phyloP scores from a whole-genome alignment of 1,140 invertebrate genomes.

The Drosophila burlai region DNA sequence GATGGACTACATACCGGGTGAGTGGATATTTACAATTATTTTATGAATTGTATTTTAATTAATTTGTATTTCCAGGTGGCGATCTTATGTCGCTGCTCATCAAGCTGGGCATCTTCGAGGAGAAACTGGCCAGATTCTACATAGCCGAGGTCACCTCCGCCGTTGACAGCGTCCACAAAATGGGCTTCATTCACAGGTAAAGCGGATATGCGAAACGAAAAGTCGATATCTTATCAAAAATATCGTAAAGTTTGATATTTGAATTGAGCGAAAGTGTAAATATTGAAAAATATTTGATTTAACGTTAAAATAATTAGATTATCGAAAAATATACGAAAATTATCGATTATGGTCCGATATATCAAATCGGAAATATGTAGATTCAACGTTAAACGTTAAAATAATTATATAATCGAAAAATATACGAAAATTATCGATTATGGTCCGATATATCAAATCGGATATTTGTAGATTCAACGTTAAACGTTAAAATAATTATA shows the following conservation, averaged over 20 bases:
- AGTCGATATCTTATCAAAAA: neutral
- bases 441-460: too few relatives aligned
- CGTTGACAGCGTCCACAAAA: constrained; percentile 99
- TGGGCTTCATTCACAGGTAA: constrained; percentile 97
- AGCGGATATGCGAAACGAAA: neutral
- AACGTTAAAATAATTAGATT: too few relatives aligned
- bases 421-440: too few relatives aligned
- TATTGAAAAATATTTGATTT: too few relatives aligned
- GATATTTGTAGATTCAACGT: too few relatives aligned
- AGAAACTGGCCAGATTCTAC: constrained; percentile 97
- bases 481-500: too few relatives aligned
- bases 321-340: too few relatives aligned
- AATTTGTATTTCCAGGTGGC: constrained; percentile 87
- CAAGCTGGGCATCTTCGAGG: constrained; percentile 96
- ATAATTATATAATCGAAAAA: too few relatives aligned
- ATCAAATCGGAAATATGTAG: too few relatives aligned
- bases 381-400: too few relatives aligned
- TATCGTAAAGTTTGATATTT: neutral
- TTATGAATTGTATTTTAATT: neutral
- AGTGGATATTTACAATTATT: neutral
- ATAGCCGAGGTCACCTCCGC: constrained; percentile 99
- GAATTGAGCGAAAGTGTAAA: too few relatives aligned
- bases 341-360: too few relatives aligned
- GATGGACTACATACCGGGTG: constrained; percentile 99
- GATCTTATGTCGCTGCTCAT: constrained; percentile 99